Conservation (phyloP, 2,797 vertebrate species). For the Adelosebastes latens region DNA sequence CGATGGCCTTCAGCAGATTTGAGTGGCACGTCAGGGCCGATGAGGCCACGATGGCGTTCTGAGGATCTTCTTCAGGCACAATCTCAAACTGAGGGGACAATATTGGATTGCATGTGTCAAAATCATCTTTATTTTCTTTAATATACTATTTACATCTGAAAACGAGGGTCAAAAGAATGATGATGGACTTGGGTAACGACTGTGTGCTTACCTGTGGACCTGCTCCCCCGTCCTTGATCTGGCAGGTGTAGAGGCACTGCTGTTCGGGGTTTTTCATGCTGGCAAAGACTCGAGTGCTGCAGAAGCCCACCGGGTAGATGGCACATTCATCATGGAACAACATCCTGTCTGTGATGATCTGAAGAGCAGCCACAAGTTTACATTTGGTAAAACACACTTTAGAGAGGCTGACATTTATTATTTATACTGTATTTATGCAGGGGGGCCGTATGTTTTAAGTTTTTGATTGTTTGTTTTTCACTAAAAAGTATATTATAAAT, state of each 20-base stretch:
- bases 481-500: too few relatives aligned
- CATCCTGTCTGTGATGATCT: conserved; percentile 89
- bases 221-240: conserved; percentile 88
- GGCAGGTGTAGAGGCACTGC: conserved; percentile 93
- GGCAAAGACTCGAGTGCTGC: conserved; percentile 89
- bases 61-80: conserved; percentile 91
- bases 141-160: background rate
- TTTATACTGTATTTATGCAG: too few relatives aligned
- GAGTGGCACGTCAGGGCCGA: conserved; percentile 88
- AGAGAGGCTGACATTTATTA: background rate
- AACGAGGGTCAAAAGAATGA: background rate
- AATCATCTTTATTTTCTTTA: background rate
- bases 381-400: background rate
- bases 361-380: background rate
- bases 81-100: conserved; percentile 88
- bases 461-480: too few relatives aligned
- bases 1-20: conserved; percentile 86
- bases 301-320: conserved; percentile 92
- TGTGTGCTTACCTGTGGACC: conserved; percentile 85
- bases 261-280: conserved; percentile 87
- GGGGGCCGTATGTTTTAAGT: too few relatives aligned
- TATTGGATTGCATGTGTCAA: too few relatives aligned
- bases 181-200: background rate
- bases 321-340: conserved; percentile 89
- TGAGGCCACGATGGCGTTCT: conserved; percentile 85